Evolutionary conservation across 2,797 vertebrate species (phyloP), one percentile per base, ranked within the genome.

Genomic region (Syngnathus acus): DNA sequence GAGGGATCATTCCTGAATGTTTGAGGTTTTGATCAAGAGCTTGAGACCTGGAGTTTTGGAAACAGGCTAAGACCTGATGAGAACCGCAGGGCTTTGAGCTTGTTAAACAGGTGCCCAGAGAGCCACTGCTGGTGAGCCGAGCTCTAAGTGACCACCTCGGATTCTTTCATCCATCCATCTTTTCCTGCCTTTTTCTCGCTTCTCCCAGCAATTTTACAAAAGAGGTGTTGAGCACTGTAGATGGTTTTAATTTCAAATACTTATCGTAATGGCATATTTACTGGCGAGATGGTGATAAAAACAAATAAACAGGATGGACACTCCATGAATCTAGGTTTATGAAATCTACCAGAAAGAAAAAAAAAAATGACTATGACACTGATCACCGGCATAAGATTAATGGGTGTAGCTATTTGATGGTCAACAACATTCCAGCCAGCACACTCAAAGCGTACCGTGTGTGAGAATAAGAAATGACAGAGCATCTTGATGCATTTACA

Each of bases 81-180:
- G 64, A 58, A 62, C 66, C 60, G 40, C 48, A 68, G 63, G 45
- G 48, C 55, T 71, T 67, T 78, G 65, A 68, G 69, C 69, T 76
- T 74, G 62, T 83, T 83, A 76, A 68, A 47, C 45, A 68, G 61
- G 40, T 38, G 55, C 65, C 57, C 51, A 39, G 68, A 74, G 73
- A 75, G 66, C 61, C 58, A 62, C 74, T 65, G 63, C 43, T 67
- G 38, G 57, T 64, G 64, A 68, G 69, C 59, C 68, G 69, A 72
- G 16, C 32, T 69, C 14, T 48, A 48, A 21, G 69, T 53, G 10
- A 72, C 62, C 66, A 65, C 51, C 69, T 65, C 4, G 70, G 54
- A 64, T 76, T 57, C 48, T 48, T 37, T 58, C 53, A 50, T 39
- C 37, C 43, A 42, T 66, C 64, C 16, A 17, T 39, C 26, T 50